Evolutionary conservation across 2,113 vertebrate genomes (phyloP), one percentile per base, ranked within the genome.

Genomic region (Protomyctophum bolini): DNA sequence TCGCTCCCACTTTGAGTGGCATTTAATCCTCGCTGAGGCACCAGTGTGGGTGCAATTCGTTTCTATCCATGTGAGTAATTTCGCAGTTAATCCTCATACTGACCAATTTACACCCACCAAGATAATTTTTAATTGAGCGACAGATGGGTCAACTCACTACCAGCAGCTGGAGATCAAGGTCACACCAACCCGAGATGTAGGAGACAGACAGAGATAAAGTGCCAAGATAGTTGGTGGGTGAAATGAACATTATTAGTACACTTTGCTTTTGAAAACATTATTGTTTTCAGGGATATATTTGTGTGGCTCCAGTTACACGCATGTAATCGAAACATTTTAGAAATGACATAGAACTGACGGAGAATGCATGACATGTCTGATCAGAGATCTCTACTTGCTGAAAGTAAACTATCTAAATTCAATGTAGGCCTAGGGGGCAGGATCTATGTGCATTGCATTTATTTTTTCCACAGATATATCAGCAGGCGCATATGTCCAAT

Each of bases 121-220:
- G 85, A 85, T 84, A 76, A 77, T 82, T 90, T 90, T 91, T 92
- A 93, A 93, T 92, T 88, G 78, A 72, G 68, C 82, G 90, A 87
- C 84, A 89, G 88, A 91, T 72, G 91, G 87, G 89, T 92, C 89
- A 84, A 76, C 54, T 58, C 84, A 61, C 76, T 87, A 86, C 80
- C 77, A 83, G 86, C 92, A 91, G 90, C 91, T 92, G 89, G 89
- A 92, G 77, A 86, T 75, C 83, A 92, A 93, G 93, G 92, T 92
- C 90, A 90, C 45, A 49, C 45, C 78, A 91, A 88, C 83, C 83
- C 84, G 85, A 68, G 80, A 21, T 21, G 21, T 21, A 21, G 21
- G 21, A 76, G 63, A 66, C 72, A 50, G 48, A 75, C 72, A 64
- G 60, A 28, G n/a, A 66, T 84, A 59, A 77, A 59, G 70, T 74